Base-by-base conservation (phyloP, 2,113 vertebrate genomes). In the Ailuropoda melanoleuca region DNA sequence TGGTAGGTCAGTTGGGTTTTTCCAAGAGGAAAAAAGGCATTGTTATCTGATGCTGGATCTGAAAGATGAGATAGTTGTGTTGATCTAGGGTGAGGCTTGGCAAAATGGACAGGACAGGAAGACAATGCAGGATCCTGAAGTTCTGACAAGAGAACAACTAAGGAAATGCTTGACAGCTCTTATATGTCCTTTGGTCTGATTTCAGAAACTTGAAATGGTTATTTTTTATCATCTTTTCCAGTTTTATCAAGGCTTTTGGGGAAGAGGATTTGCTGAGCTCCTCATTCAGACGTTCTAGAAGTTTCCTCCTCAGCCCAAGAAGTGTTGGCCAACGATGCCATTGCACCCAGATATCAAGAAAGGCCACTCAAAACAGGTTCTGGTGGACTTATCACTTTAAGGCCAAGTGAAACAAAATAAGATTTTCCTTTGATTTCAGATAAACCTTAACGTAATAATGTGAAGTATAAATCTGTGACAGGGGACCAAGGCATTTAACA, bases 71-170 rank as follows among this genome's bases (percentile, higher is more conserved):
- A 11, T 48, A 8, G 11, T 4, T 21, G 60, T 29, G 4, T 13
- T 46, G 39, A 21, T 37, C 1, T 21, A 88, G 12, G 39, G 31
- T 58, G 17, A 55, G 60, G 48, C 31, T 58, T 31, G 62, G 72
- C 72, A 68, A 53, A 66, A 43, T 14, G 31, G 37, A 15, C 29
- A 23, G 74, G 23, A 56, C 37, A 7, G 29, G 37, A 66, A 46
- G 15, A 29, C 7, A 1, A 29, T 0, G 15, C 1, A 2, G 56
- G 72, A 48, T 31, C 39, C 29, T 4, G 0, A 15, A 55, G 13
- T 37, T 29, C 4, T 31, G 84, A 31, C 37, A 37, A 37, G 29
- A 43, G 3, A 43, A 80, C 10, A 6, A 14, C 1, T 34, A 14
- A 58, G 34, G 10, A 29, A 58, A 58, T 4, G 5, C 60, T 21